Base-by-base conservation (phyloP, 2,888 invertebrate species). In the Cheilosia vernalis region DNA sequence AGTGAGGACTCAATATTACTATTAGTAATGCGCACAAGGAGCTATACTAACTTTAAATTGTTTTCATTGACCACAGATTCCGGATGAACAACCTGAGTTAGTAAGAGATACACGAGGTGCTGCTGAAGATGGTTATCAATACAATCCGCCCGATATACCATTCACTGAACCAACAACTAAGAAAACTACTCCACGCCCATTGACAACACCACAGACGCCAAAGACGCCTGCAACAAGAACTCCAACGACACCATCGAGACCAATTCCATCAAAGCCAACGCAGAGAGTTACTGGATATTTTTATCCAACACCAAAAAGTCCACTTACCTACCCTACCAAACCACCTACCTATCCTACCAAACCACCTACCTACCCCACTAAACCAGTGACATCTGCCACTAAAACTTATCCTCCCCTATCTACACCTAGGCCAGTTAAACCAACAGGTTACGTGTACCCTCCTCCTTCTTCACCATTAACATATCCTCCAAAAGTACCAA, bases 91-190 rank as follows among this genome's bases (percentile, higher is more conserved):
- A 61, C 19, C 19, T 10, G 60, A 77, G 9, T 40, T 77, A 67
- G 15, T 58, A 10, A 89, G 91, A 78, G 88, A 89, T 76, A 77
- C 78, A 77, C 91, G 91, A 61, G 51, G 24, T 4, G 51, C 13
- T 13, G 90, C 87, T 53, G 89, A 89, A 78, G 89, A 89, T 10
- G 91, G 91, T 24, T 91, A 91, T 73, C 77, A 87, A 30, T 91
- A 91, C 67, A 90, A 90, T 19, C 61, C 87, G 17, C 91, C 91
- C 6, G 40, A 72, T 4, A 87, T 90, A 17, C 91, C 91, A 21
- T 91, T 91, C 47, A 80, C 88, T 44, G 87, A 44, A 70, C 72
- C 88, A 42, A 77, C 85, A 58, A 77, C 49, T 21, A 17, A 37
- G 80, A 72, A 53, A 53, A 53, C 83, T 9, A 83, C 73, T 3